Base-by-base conservation (phyloP, 2,888 invertebrate genomes). In the Eurytoma adleriae region DNA sequence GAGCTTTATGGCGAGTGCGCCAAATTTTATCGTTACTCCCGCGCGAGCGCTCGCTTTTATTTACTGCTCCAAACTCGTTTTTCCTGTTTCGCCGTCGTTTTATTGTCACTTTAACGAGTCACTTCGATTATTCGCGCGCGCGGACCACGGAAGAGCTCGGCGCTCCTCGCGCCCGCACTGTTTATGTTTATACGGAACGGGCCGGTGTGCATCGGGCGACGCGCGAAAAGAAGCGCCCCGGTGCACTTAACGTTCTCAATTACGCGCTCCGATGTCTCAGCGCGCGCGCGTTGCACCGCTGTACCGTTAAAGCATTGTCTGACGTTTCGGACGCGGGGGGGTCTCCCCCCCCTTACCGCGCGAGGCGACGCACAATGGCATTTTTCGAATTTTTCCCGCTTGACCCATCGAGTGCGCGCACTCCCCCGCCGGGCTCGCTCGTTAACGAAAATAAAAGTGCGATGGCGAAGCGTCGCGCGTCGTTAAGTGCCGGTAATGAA, bases 1-100 rank as follows among this genome's bases (percentile, higher is more conserved):
- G 56, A 73, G 73, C 68, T 73, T 69, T 73, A 64, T 64, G 52
- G 56, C 71, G 76, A 74, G 66, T 66, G 79, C 80, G 76, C 80
- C 79, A 76, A 76, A 80, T 80, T 75, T 80, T 77, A 77, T 77
- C 76, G 76, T 50, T 59, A 79, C 70, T 75, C 79, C 75, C 76
- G 57, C 67, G 71, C 59, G 20, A 24, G n/a, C 66, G 72, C 69
- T 50, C 61, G 64, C 64, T 75, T 75, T 79, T 79, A 79, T 79
- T 79, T 79, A 79, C 79, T 52, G 74, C 70, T n/a, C 27, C 40
- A 76, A 82, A 84, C 83, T 83, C 83, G 83, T 84, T 84, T 85
- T 83, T 85, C 82, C 79, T 83, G 83, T 81, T 83, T 74, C 82
- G 69, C 56, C 61, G 81, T 59, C 67, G 76, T 75, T 80, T 80